These are phyloP conservation scores for Anguilla marmorata DNA, from an alignment of 2,797 vertebrate genomes.

Conservation along the genomic window DNA sequence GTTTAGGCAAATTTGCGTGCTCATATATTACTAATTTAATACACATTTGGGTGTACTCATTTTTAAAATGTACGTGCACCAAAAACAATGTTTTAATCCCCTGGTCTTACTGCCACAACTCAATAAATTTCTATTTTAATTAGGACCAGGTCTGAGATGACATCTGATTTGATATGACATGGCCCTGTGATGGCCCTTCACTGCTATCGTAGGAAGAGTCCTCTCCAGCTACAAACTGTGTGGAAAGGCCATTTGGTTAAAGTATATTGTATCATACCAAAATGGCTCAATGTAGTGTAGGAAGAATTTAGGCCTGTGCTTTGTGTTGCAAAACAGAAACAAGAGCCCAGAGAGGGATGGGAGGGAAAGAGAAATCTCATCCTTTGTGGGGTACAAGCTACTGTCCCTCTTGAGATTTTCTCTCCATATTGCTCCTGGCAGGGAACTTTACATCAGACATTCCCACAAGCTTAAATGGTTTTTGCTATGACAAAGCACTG, in stretches of 20 bases:
- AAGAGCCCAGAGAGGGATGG: neutral
- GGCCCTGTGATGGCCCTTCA: neutral
- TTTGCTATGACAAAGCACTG: neutral
- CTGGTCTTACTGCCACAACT: no score
- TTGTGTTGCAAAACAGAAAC: neutral
- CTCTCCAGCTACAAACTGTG: no score
- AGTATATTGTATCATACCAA: neutral
- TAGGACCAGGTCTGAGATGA: no score
- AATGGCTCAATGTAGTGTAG: neutral
- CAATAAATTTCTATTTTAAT: no score
- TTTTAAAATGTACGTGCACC: no score
- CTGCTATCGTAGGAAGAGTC: neutral
- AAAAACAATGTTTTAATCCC: no score
- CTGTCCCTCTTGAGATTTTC: neutral
- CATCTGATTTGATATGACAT: no score
- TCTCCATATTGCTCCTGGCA: neutral
- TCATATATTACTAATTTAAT: no score
- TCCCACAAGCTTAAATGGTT: neutral
- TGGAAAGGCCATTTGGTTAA: neutral
- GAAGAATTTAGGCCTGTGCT: neutral
- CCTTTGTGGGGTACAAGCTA: neutral
- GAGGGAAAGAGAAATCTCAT: neutral
- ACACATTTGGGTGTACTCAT: no score
- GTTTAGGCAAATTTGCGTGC: no score
- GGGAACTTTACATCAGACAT: conserved; percentile 1